A percentile compares a stretch with the other conserved stretches of the same genome.
Evolutionary conservation across 92 coral and sea anemone species (phyloP).

Genomic region (Muricea muricata): DNA sequence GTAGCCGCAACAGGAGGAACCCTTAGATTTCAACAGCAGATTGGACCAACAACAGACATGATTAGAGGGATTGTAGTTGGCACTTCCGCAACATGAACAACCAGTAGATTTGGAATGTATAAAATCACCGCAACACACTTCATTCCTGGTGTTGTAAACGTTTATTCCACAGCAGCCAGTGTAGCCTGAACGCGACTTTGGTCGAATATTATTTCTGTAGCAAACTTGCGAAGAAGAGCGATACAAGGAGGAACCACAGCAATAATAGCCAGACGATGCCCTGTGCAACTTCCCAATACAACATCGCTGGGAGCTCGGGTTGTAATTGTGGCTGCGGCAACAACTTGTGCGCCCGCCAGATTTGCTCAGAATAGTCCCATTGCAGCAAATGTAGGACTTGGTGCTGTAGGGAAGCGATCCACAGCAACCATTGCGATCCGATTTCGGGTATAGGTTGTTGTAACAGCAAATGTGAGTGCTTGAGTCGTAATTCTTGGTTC

Average conservation of each 20-base stretch:
- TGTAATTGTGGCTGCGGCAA: slow-evolving; percentile 4
- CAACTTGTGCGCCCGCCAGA: background rate
- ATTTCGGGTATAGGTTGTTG: background rate
- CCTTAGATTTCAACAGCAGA: slow-evolving; percentile 4
- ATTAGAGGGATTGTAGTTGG: slow-evolving; percentile 34
- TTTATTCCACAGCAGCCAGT: slow-evolving; percentile 14
- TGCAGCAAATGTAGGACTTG: background rate
- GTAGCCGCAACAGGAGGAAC: slow-evolving; percentile 20
- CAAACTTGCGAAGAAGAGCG: slow-evolving; percentile 21
- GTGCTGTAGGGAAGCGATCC: background rate
- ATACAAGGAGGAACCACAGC: slow-evolving; percentile 42
- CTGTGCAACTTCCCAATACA: slow-evolving; percentile 6
- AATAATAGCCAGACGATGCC: background rate
- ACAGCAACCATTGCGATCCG: background rate
- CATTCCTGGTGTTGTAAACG: background rate
- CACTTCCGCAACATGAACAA: slow-evolving; percentile 20
- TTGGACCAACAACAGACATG: slow-evolving; percentile 36
- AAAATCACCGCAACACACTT: background rate
- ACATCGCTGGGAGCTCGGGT: slow-evolving; percentile 1
- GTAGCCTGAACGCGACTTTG: background rate
- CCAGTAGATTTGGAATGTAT: background rate
- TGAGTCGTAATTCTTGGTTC: slow-evolving; percentile 26
- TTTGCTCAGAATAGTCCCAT: background rate
- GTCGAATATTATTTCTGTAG: background rate
- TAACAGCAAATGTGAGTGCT: slow-evolving; percentile 21